Evolutionary conservation across 2,113 vertebrate genomes (phyloP).

Genomic region (Prinia subflava): DNA sequence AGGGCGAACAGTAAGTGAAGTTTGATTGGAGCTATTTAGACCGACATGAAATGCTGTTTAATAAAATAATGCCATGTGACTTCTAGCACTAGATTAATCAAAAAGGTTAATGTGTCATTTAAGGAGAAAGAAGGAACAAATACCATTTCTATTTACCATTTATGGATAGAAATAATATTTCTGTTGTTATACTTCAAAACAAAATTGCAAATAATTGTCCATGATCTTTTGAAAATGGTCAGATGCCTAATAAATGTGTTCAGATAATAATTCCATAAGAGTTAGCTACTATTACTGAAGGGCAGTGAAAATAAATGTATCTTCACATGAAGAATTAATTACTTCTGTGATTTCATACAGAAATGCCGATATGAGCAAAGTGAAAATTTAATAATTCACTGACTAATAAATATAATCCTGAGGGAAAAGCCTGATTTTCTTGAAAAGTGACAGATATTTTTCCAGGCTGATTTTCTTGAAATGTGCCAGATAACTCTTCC

Average conservation of each 20-base stretch:
- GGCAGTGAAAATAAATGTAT: background rate
- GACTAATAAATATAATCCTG: background rate
- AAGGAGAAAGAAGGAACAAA: background rate
- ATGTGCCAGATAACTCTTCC: background rate
- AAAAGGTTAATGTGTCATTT: background rate
- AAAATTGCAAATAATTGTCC: background rate
- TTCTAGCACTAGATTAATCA: background rate
- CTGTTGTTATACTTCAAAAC: background rate
- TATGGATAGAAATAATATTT: background rate
- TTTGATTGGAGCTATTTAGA: conserved; percentile 48
- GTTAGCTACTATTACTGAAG: background rate
- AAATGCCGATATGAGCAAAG: background rate
- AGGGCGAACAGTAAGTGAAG: conserved; percentile 34
- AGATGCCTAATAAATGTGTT: background rate
- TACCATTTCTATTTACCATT: background rate
- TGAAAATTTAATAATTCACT: background rate
- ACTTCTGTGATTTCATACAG: background rate
- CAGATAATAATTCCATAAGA: background rate
- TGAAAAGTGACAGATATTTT: background rate
- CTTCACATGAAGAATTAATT: background rate
- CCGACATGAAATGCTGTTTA: background rate
- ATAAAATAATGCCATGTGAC: conserved; percentile 26
- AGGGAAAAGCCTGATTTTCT: background rate
- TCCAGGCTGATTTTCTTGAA: background rate
- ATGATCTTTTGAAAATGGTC: background rate